Evolutionary conservation across 2,888 invertebrate species (phyloP), one percentile per base, ranked within the genome.

Genomic region (Cinara cedri): DNA sequence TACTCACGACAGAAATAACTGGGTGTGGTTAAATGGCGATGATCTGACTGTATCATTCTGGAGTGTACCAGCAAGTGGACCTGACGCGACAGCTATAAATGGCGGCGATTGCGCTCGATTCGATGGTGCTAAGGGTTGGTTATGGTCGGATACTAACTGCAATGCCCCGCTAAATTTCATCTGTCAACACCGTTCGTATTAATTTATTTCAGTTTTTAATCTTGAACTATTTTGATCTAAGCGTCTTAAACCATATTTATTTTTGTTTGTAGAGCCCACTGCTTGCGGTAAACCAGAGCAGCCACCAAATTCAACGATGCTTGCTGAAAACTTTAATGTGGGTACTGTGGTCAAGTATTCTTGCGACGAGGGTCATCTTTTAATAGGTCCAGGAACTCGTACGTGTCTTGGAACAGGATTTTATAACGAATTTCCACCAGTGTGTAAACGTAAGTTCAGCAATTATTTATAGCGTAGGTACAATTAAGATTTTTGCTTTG

Each of bases 81-180:
- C 78, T 8, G 78, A 70, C n/a, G 16, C 60, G 6, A 51, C 66
- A 34, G n/a, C 57, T n/a, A n/a, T 78, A 55, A 60, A 60, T 51
- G 90, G 90, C 82, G 94, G 94, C 81, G 92, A 93, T 84, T 96
- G 96, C 85, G 94, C 95, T 1, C 88, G 95, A 72, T 96, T 94
- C 86, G 96, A 96, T 85, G 96, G 96, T 81, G 93, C 94, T 84
- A 95, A 94, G 85, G 96, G 96, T 42, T 96, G 96, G 96, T 89
- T 96, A 0, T 96, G 96, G 96, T 94, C 94, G 1, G 95, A 95
- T 85, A 95, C 95, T 26, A 93, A 95, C 85, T 96, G 96, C 86
- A 90, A 91, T 82, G 90, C 92, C 72, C 90, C 91, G 83, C 88
- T 95, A 82, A 95, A 96, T 87, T 96, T 92, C 87, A 96, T 96